Conservation (phyloP, 37 sponge, comb jelly and placozoan genomes). For the Aphrocallistes beatrix region DNA sequence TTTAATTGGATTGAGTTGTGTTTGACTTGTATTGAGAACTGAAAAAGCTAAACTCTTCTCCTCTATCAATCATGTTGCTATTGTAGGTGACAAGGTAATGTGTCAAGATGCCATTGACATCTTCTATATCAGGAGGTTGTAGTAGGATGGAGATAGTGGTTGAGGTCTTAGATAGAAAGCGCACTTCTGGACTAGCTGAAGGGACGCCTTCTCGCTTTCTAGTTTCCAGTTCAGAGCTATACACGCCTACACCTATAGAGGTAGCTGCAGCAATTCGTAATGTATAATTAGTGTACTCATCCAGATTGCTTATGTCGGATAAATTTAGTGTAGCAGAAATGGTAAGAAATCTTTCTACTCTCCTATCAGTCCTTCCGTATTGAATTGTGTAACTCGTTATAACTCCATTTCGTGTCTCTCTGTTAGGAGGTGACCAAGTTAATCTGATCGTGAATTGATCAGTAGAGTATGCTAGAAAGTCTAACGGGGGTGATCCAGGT, state of each 20-base stretch:
- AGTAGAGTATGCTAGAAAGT: background rate
- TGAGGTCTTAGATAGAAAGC: background rate
- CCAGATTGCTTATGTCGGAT: background rate
- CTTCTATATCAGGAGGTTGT: background rate
- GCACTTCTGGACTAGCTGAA: background rate
- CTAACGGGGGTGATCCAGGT: background rate
- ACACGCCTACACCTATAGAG: background rate
- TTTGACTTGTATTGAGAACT: background rate
- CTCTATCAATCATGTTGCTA: background rate
- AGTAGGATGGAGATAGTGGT: background rate
- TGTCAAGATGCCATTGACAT: background rate
- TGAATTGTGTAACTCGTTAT: background rate
- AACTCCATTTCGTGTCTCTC: background rate
- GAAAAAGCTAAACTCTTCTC: background rate
- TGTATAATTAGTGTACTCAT: background rate
- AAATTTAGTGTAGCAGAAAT: background rate
- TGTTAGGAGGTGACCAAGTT: background rate
- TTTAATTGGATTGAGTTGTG: background rate
- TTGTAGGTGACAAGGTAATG: background rate
- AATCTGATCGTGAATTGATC: background rate
- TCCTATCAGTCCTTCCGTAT: background rate
- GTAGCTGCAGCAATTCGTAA: background rate
- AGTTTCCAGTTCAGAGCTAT: background rate
- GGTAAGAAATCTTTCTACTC: background rate
- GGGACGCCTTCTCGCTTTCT: background rate